Evolutionary conservation across 1,140 invertebrate genomes (phyloP), one percentile per base, ranked within the genome.

Genomic region (Brachystomella parvula): DNA sequence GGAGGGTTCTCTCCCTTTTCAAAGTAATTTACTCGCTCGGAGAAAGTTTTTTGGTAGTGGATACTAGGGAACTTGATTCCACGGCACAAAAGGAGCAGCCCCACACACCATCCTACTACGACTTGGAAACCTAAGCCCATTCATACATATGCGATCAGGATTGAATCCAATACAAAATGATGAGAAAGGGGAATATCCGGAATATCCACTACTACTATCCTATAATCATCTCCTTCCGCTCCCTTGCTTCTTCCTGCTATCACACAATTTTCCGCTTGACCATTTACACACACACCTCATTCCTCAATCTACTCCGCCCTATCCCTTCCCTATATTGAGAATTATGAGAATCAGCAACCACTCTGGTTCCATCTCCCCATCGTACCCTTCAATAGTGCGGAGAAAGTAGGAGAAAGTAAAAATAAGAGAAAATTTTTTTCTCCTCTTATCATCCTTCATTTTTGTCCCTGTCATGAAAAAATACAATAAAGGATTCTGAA

Each of bases 131-230:
- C 21, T 12, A 12, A 9, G 21, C 12, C 21, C 6, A 3, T 53
- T 53, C 49, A 53, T 53, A 53, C 49, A 53, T 53, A 53, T 53
- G 49, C 49, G 24, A 53, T 53, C 49, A 15, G 49, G 6, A 15
- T 26, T 53, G 12, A 53, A 53, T 53, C 49, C 24, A 39, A 39
- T 39, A 39, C 35, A 6, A 39, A 39, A 39, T 53, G 49, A 53
- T 15, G 49, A 53, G 49, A 53, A 19, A 53, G 49, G 24, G 39
- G 39, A n/a, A n/a, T n/a, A n/a, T n/a, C n/a, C n/a, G n/a, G n/a
- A n/a, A n/a, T n/a, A n/a, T n/a, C n/a, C n/a, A n/a, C n/a, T n/a
- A n/a, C n/a, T n/a, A n/a, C n/a, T n/a, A n/a, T n/a, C n/a, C n/a
- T n/a, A n/a, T n/a, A n/a, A n/a, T n/a, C n/a, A n/a, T n/a, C n/a